A percentile compares a stretch with the other conserved stretches of the same genome.
Conservation (phyloP, 2,888 invertebrate species). For the Dilophus febrilis region DNA sequence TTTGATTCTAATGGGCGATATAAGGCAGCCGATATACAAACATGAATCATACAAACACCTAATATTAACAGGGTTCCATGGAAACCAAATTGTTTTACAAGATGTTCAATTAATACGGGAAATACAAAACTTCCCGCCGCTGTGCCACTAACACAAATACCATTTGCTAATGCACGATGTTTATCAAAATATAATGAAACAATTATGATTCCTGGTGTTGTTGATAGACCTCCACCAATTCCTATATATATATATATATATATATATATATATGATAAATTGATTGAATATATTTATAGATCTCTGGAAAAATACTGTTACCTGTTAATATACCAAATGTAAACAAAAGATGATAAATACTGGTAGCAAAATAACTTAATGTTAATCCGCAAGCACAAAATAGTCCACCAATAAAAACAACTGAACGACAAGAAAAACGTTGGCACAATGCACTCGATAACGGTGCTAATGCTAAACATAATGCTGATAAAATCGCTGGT, state of each 20-base stretch:
- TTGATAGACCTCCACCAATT: conserved; percentile 60
- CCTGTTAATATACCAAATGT: conserved; percentile 58
- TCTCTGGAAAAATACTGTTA: too few species aligned
- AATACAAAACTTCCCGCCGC: conserved; percentile 65
- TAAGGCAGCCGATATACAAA: conserved; percentile 51
- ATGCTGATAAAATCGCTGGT: conserved; percentile 57
- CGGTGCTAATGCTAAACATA: conserved; percentile 59
- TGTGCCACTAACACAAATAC: conserved; percentile 64
- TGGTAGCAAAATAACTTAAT: conserved; percentile 50
- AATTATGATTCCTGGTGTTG: conserved; percentile 64
- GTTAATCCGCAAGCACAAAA: conserved; percentile 54
- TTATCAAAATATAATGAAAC: conserved; percentile 66
- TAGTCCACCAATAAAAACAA: conserved; percentile 54
- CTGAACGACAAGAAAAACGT: conserved; percentile 46
- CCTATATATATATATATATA: conserved; percentile 37
- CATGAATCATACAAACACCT: conserved; percentile 57
- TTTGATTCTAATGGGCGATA: conserved; percentile 37
- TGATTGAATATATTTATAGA: neutral
- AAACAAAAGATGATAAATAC: conserved; percentile 47
- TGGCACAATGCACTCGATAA: conserved; percentile 57
- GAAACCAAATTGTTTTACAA: conserved; percentile 52
- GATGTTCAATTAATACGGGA: conserved; percentile 52
- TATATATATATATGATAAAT: too few species aligned
- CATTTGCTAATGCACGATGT: conserved; percentile 61
- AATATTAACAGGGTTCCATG: conserved; percentile 53